phyloP scores from a whole-genome alignment of 2,113 vertebrate species.

The Procavia capensis region DNA sequence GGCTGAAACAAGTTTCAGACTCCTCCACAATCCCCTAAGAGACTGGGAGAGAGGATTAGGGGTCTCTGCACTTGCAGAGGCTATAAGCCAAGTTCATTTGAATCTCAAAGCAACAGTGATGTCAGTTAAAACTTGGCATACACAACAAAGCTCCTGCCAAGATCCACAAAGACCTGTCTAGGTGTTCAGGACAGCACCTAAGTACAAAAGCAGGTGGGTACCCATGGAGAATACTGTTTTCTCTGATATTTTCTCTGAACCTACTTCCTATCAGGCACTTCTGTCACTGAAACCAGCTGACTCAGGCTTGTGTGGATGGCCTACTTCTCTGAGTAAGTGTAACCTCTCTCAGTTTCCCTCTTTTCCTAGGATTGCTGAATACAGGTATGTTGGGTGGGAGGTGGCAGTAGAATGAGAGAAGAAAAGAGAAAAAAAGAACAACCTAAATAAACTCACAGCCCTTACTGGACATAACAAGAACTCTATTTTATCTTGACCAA shows the following conservation, averaged over 20 bases:
- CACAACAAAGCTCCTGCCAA: neutral
- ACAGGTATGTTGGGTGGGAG: too few species aligned
- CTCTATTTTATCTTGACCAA: neutral
- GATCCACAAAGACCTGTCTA: neutral
- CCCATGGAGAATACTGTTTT: neutral
- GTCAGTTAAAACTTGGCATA: neutral
- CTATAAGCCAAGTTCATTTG: neutral
- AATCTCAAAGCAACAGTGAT: neutral
- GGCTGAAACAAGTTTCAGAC: neutral
- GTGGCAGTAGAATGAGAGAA: neutral
- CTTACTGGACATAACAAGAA: neutral
- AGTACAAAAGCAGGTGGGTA: neutral
- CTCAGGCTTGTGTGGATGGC: neutral
- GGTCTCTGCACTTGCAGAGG: neutral
- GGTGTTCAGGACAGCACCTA: neutral
- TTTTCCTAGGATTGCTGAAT: neutral
- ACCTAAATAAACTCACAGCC: neutral
- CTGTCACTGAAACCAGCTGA: neutral
- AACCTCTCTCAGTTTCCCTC: neutral
- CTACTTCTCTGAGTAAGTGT: neutral
- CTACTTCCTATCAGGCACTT: neutral
- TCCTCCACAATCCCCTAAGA: neutral
- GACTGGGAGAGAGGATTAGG: neutral
- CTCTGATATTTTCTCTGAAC: neutral
- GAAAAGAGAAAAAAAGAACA: neutral